Percentiles rank a stretch among this genome's conserved stretches.
Evolutionary conservation across 2,113 vertebrate genomes (phyloP).

Genomic region (Cathartes aura): DNA sequence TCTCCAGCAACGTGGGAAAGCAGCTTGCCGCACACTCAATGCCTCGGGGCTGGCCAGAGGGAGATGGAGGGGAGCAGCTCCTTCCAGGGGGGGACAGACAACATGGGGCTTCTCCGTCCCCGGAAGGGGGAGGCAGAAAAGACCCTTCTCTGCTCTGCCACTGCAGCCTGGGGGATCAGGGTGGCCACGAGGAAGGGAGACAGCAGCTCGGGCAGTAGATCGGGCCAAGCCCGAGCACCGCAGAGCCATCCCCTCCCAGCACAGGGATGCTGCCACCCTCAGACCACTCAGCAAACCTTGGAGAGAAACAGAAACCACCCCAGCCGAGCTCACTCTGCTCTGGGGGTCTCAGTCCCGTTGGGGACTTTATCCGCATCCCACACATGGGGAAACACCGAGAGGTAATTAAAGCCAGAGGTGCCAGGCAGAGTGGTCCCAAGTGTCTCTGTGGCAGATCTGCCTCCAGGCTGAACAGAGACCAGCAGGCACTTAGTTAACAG

Average conservation of each 20-base stretch:
- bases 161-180: accelerated
- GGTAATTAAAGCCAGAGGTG: neutral
- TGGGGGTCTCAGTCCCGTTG: accelerated
- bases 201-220: accelerated
- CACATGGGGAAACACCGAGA: accelerated
- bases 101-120: accelerated
- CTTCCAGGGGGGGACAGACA: accelerated
- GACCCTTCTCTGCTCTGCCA: neutral
- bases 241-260: neutral
- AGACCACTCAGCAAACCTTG: accelerated
- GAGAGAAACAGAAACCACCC: neutral
- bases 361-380: neutral
- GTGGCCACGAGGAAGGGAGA: neutral
- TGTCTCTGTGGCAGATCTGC: neutral
- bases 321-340: neutral
- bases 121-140: neutral
- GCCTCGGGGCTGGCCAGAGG: neutral
- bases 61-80: neutral
- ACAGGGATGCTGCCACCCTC: accelerated
- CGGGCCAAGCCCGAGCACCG: neutral
- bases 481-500: accelerated
- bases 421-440: neutral
- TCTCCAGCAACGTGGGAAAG: neutral
- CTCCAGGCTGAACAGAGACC: neutral
- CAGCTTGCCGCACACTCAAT: accelerated